Base-by-base conservation (phyloP, 2,797 vertebrate species). In the Acropternis orthonyx region DNA sequence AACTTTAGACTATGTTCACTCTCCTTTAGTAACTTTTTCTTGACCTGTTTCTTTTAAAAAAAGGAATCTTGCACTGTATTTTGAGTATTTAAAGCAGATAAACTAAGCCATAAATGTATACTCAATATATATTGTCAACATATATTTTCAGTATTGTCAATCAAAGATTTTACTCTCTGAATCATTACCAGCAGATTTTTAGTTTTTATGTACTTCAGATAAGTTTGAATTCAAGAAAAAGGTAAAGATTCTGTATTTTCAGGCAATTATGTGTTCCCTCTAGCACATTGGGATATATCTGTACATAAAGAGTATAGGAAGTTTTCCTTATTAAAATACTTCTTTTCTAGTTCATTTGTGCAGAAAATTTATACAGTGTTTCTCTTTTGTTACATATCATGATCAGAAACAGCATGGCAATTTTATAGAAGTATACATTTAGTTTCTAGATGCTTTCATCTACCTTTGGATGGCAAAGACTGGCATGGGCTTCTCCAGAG, bases 41-140 rank as follows among this genome's bases (percentile, higher is more conserved):
- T 27, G 4, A 5, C 1, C 59, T 88, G 1, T 5, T 32, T 26
- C 14, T 68, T 52, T 0, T n/a, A 4, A 6, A 20, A 46, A 14
- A 3, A 68, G 18, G 1, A 61, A 7, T 61, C 5, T 59, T 12
- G 12, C 7, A 19, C 3, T 7, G 7, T 7, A 34, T 28, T 11
- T 41, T 43, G 0, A 30, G 5, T 62, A 43, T 69, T 77, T 81
- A 43, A 79, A 72, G 71, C 1, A 71, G 19, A 18, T 34, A 34
- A 79, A 49, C 6, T 20, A 36, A 75, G 9, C 4, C 46, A 4
- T 22, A 84, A 63, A 14, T 52, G 15, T 26, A 3, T 39, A 6
- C 39, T 51, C 5, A 41, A 46, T 49, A 51, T 37, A 28, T 49
- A 55, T 30, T 16, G 9, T 20, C 1, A 56, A 8, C 26, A 36